phyloP scores from a whole-genome alignment of 1,140 invertebrate genomes.

The Ips typographus region DNA sequence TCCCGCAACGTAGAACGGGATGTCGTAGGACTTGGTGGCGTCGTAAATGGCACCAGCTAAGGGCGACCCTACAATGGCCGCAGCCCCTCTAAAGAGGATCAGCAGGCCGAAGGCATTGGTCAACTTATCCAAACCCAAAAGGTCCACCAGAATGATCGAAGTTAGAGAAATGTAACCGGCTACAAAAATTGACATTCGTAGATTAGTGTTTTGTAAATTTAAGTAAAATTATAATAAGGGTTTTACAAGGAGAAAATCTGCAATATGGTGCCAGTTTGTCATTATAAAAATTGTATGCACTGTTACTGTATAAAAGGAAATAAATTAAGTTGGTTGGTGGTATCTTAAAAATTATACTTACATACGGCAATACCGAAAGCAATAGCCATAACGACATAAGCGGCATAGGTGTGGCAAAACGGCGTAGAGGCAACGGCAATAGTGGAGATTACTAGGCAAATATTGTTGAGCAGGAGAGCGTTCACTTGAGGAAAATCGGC shows the following conservation, averaged over 20 bases:
- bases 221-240: too few relatives aligned
- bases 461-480: conserved; percentile 90
- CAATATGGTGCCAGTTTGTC: too few relatives aligned
- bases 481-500: conserved; percentile 86
- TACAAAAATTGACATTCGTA: conserved; percentile 49
- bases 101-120: conserved; percentile 93
- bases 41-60: conserved; percentile 87
- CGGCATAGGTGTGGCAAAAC: conserved; percentile 74
- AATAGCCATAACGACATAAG: conserved; percentile 81
- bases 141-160: conserved; percentile 95
- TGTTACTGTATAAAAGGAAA: too few relatives aligned
- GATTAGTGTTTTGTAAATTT: too few relatives aligned
- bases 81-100: conserved; percentile 91
- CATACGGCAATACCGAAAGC: conserved; percentile 95
- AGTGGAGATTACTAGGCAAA: conserved; percentile 88
- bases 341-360: conserved; percentile 61
- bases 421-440: conserved; percentile 82
- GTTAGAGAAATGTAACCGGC: conserved; percentile 97
- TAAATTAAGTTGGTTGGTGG: neutral
- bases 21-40: conserved; percentile 77
- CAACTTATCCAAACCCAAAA: conserved; percentile 87
- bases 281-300: too few relatives aligned
- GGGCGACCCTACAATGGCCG: conserved; percentile 80
- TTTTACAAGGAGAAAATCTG: too few relatives aligned
- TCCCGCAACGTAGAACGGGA: conserved; percentile 91